Percentiles rank a stretch among this genome's conserved stretches.
These are phyloP conservation scores for Macropis europaea DNA, from an alignment of 2,888 invertebrate genomes.

Conservation along the genomic window DNA sequence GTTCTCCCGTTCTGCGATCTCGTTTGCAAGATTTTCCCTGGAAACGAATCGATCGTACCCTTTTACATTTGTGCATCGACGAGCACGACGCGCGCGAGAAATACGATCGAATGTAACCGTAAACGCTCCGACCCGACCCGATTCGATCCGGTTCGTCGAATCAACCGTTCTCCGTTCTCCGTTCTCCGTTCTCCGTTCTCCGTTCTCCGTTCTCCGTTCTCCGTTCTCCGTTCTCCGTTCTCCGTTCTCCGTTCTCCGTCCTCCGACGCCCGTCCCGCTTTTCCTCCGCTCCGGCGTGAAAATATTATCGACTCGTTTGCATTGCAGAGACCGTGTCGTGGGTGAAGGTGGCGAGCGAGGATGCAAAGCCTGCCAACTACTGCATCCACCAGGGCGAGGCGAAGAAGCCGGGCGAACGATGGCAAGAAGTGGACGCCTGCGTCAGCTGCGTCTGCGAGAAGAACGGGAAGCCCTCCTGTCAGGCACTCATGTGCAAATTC, in stretches of 20 bases:
- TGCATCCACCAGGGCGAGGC: conserved; percentile 67
- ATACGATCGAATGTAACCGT: no score
- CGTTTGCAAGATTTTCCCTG: no score
- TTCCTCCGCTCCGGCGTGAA: not conserved
- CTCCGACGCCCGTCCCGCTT: no score
- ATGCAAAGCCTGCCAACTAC: conserved; percentile 31
- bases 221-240: no score
- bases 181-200: no score
- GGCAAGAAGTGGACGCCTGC: conserved; percentile 68
- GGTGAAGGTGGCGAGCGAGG: conserved; percentile 50
- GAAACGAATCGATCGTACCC: no score
- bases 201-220: no score
- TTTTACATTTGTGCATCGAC: not conserved
- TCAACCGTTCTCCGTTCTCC: no score
- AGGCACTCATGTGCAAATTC: conserved; percentile 72
- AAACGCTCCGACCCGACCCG: no score
- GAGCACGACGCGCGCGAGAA: no score
- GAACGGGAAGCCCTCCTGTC: conserved; percentile 67
- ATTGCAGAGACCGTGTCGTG: conserved; percentile 66
- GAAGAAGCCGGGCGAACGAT: conserved; percentile 63
- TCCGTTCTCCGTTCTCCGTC: not conserved
- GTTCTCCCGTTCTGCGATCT: no score
- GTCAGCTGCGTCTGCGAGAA: conserved; percentile 71
- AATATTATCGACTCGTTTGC: not conserved
- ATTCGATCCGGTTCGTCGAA: no score